These are phyloP conservation scores for Tupaia tana DNA, from an alignment of 2,113 vertebrate species.

Conservation along the genomic window DNA sequence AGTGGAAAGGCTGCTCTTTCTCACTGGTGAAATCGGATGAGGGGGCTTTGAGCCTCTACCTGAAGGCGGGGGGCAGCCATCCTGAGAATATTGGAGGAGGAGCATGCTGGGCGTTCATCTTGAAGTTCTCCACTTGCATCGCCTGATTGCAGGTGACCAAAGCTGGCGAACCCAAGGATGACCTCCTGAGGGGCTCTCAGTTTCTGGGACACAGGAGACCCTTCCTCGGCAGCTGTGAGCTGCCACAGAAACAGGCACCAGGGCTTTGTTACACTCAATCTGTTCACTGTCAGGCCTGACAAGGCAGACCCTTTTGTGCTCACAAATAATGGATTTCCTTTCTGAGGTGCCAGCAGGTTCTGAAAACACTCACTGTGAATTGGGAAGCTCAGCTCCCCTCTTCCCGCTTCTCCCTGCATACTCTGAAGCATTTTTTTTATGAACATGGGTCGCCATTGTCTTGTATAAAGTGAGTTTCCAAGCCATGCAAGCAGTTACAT, in stretches of 20 bases:
- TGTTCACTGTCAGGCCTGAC: constrained; percentile 34
- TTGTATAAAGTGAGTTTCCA: neutral
- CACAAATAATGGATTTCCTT: constrained; percentile 6
- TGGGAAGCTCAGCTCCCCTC: neutral
- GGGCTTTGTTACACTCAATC: neutral
- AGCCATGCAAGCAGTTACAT: neutral
- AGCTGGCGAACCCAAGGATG: neutral
- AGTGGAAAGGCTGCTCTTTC: neutral
- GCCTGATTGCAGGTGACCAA: neutral
- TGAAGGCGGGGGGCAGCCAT: neutral
- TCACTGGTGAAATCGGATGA: too few relatives aligned
- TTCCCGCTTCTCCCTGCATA: neutral
- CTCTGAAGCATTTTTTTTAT: neutral
- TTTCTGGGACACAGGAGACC: neutral
- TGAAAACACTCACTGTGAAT: neutral
- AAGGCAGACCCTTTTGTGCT: constrained; percentile 9
- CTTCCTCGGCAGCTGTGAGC: constrained; percentile 19
- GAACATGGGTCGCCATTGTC: neutral
- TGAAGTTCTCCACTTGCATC: neutral
- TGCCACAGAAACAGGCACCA: neutral
- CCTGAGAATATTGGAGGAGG: neutral
- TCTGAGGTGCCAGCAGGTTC: neutral
- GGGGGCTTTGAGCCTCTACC: neutral
- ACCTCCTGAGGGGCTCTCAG: neutral
- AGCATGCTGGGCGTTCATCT: neutral